Percentiles rank a stretch among this genome's conserved stretches.
Evolutionary conservation across 1,140 invertebrate species (phyloP).

Genomic region (Caenorhabditis tropicalis): DNA sequence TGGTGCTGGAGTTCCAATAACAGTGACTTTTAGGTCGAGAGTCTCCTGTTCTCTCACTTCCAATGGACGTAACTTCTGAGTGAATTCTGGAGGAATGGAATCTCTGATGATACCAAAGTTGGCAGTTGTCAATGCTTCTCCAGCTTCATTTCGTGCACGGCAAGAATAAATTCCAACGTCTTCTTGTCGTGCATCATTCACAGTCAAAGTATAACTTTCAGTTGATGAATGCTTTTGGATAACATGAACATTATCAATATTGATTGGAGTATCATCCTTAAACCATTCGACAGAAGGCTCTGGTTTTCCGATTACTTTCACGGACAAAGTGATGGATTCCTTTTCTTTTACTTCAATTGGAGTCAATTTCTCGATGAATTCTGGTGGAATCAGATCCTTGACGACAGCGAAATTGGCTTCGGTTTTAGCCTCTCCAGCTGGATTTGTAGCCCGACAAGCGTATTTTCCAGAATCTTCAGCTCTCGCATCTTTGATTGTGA

Average conservation of each 20-base stretch:
- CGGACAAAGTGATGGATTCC: constrained; percentile 60
- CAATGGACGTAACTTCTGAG: constrained; percentile 59
- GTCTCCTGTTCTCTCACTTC: constrained; percentile 79
- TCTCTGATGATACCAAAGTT: constrained; percentile 44
- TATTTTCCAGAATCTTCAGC: constrained; percentile 53
- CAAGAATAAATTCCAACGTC: constrained; percentile 59
- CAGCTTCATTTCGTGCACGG: constrained; percentile 53
- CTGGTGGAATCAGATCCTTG: constrained; percentile 76
- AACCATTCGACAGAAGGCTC: constrained; percentile 72
- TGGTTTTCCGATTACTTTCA: constrained; percentile 74
- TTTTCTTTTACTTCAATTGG: constrained; percentile 64
- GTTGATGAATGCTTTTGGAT: constrained; percentile 68
- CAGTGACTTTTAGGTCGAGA: constrained; percentile 80
- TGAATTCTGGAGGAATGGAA: constrained; percentile 63
- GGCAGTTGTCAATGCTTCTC: constrained; percentile 20
- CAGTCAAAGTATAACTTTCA: constrained; percentile 72
- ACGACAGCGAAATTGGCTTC: constrained; percentile 73
- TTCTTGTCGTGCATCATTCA: constrained; percentile 66
- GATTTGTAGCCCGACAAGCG: constrained; percentile 63
- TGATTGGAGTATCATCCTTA: constrained; percentile 73
- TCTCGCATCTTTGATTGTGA: constrained; percentile 51
- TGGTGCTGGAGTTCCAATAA: constrained; percentile 85
- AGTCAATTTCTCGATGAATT: constrained; percentile 69
- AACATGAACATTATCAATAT: constrained; percentile 58
- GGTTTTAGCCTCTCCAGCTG: constrained; percentile 60